Percentiles rank a stretch among this genome's conserved stretches.
Conservation (phyloP, 2,888 invertebrate genomes). For the Heterodera filipjevi region DNA sequence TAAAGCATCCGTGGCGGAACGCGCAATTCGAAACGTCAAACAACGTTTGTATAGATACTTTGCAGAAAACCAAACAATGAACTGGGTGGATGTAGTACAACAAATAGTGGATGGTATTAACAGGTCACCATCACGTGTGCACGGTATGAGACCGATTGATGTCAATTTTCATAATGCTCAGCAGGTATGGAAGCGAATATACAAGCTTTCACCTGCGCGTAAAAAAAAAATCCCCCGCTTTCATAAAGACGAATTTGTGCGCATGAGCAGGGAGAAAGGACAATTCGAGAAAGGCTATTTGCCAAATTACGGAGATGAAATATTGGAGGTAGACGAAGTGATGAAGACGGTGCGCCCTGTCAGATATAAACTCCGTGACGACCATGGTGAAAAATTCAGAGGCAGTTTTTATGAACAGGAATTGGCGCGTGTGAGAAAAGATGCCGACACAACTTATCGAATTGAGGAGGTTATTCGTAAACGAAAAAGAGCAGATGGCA, state of each 20-base stretch:
- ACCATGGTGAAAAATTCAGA: not conserved
- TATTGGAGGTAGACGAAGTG: not conserved
- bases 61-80: too few relatives aligned
- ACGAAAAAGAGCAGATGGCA: not conserved
- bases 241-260: constrained; percentile 2
- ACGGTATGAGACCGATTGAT: constrained; percentile 2
- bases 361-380: not conserved
- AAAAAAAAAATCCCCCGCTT: not conserved
- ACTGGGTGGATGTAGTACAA: too few relatives aligned
- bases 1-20: too few relatives aligned
- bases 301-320: constrained; percentile 1
- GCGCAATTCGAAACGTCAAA: too few relatives aligned
- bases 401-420: not conserved
- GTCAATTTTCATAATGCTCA: constrained; percentile 18
- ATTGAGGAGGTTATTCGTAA: constrained; percentile 4
- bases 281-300: too few relatives aligned
- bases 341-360: not conserved
- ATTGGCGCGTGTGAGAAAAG: not conserved
- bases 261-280: constrained; percentile 5
- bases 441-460: constrained; percentile 1
- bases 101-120: too few relatives aligned
- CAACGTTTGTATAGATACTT: too few relatives aligned
- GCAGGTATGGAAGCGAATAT: not conserved
- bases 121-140: too few relatives aligned
- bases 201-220: not conserved